These are phyloP conservation scores for Lepidochrysops patricia DNA, from an alignment of 2,888 invertebrate species.

Conservation along the genomic window DNA sequence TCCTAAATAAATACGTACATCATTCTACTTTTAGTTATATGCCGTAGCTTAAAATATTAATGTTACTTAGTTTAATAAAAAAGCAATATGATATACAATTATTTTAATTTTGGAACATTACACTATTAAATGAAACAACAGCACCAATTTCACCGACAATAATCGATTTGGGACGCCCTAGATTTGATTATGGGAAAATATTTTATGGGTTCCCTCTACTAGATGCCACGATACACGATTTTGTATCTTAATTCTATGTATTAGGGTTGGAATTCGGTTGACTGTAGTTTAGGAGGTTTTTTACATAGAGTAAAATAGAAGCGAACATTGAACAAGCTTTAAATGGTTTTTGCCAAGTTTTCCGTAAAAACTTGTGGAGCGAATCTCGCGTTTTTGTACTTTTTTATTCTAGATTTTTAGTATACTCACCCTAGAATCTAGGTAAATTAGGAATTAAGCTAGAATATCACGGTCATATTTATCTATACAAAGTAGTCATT, in stretches of 20 bases:
- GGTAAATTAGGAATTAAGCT: too few species aligned
- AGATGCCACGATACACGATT: background rate
- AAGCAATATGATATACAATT: background rate
- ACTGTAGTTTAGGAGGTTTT: background rate
- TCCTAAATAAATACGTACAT: too few species aligned
- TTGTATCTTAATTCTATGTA: background rate
- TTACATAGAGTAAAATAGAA: background rate
- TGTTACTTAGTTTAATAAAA: too few species aligned
- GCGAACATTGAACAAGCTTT: background rate
- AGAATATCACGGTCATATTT: too few species aligned
- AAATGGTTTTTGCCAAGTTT: background rate
- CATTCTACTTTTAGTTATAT: too few species aligned
- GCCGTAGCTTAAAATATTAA: too few species aligned
- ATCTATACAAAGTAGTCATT: too few species aligned
- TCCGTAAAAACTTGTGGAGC: background rate
- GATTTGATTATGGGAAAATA: slow-evolving; percentile 30
- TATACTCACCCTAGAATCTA: too few species aligned
- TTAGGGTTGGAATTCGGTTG: slow-evolving; percentile 1
- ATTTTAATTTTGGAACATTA: background rate
- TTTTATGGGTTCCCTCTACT: slow-evolving; percentile 16
- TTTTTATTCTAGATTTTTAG: too few species aligned
- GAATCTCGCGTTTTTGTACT: background rate
- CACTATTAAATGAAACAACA: slow-evolving; percentile 6
- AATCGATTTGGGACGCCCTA: slow-evolving; percentile 27
- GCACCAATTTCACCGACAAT: slow-evolving; percentile 19